phyloP scores from a whole-genome alignment of 2,888 invertebrate genomes.

The Scaptomyza polygonia region DNA sequence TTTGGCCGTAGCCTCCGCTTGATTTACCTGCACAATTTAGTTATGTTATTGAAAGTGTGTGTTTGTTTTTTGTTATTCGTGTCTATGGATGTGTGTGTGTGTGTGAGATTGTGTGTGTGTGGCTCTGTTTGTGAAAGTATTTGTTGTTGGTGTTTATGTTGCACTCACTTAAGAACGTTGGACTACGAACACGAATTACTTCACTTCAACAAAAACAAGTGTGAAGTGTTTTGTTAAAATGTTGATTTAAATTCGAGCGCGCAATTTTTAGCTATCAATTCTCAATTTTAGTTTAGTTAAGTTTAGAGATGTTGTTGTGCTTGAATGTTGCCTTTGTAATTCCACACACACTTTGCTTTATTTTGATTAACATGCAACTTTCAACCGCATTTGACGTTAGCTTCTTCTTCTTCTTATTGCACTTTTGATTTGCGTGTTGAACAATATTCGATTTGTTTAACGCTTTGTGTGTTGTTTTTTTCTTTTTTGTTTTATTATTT shows the following conservation, averaged over 20 bases:
- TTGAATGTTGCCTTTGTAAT: conserved; percentile 37
- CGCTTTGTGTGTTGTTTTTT: conserved; percentile 25
- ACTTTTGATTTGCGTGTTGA: conserved; percentile 59
- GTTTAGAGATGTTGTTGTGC: conserved; percentile 21
- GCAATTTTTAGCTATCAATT: conserved; percentile 16
- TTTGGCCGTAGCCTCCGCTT: conserved; percentile 58
- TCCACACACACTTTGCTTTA: conserved; percentile 18
- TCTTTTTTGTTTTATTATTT: not conserved
- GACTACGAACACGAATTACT: conserved; percentile 12
- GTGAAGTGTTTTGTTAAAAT: conserved; percentile 21
- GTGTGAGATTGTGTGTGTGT: not conserved
- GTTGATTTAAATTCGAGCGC: conserved; percentile 38
- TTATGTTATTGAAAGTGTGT: conserved; percentile 1
- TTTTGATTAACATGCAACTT: conserved; percentile 36
- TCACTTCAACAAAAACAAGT: conserved; percentile 1
- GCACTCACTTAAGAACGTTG: conserved; percentile 3
- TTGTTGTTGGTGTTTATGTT: conserved; percentile 8
- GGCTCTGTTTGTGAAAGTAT: conserved; percentile 5
- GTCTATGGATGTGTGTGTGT: conserved; percentile 5
- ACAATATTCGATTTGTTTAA: conserved; percentile 29
- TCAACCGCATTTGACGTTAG: conserved; percentile 33
- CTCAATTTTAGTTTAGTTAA: conserved; percentile 10
- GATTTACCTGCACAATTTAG: conserved; percentile 20
- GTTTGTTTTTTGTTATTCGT: conserved; percentile 2
- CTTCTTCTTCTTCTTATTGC: conserved; percentile 58